phyloP scores from a whole-genome alignment of 2,797 vertebrate species.

The Pelodytes ibericus region DNA sequence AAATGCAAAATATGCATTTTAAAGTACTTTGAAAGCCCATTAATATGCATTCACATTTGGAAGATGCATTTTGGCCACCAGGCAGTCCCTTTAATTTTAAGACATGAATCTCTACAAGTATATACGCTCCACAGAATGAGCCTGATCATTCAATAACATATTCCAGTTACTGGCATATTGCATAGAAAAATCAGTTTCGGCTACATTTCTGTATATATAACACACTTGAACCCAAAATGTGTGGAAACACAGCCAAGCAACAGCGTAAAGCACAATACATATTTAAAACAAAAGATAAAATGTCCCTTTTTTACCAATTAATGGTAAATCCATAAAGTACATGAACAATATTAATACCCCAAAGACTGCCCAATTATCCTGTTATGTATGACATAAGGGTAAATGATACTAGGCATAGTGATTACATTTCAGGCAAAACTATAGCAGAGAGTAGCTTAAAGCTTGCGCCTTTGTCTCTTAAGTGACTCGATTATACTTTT shows the following conservation, averaged over 20 bases:
- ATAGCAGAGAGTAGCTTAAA: neutral
- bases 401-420: neutral
- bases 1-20: too few relatives aligned
- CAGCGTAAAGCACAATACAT: neutral
- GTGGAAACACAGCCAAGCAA: neutral
- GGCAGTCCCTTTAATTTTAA: too few relatives aligned
- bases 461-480: neutral
- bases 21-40: too few relatives aligned
- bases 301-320: neutral
- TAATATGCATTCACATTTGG: too few relatives aligned
- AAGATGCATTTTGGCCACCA: too few relatives aligned
- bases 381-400: neutral
- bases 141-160: too few relatives aligned
- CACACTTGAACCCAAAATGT: too few relatives aligned
- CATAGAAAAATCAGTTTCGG: too few relatives aligned
- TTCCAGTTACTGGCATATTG: too few relatives aligned
- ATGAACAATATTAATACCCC: neutral
- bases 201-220: too few relatives aligned
- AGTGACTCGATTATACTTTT: neutral
- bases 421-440: constrained; percentile 2
- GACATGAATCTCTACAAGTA: too few relatives aligned
- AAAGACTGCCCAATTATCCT: neutral
- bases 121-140: too few relatives aligned
- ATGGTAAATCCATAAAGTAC: neutral
- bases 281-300: neutral